Base-by-base conservation (phyloP, 2,888 invertebrate species). In the Stramonita haemastoma region DNA sequence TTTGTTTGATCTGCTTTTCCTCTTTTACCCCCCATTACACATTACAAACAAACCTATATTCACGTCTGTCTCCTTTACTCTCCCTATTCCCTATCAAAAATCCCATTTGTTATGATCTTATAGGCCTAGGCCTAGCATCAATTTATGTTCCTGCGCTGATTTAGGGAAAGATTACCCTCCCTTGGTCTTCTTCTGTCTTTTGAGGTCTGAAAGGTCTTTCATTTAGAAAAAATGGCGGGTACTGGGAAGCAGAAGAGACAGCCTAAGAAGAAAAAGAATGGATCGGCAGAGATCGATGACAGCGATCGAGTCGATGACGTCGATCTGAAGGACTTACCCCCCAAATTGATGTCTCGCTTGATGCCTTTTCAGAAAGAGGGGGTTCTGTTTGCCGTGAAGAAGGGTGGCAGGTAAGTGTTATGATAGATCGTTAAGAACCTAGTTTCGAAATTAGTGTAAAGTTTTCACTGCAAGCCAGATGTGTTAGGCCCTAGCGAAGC, bases 351-450 rank as follows among this genome's bases (percentile, higher is more conserved):
- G 11, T 86, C 92, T 11, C 91, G 88, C 73, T 89, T 95, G 57
- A 93, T 95, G 93, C 93, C 93, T 56, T 95, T 95, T 91, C 95
- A 95, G 89, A 93, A 91, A 90, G 94, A 94, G 57, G 95, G 95
- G 4, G 92, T 95, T 11, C 34, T 91, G 57, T 95, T 93, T 93
- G 95, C 95, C n/a, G 91, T 95, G 15, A 46, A 89, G 34, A 95
- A 94, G 89, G 92, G 94, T 92, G 95, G 95, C 91, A 94, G 94
- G 95, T 95, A 91, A 87, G 34, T 57, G 70, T 83, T 79, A 34
- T 60, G 46, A 19, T 34, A 13, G 56, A 29, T 1, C 22, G 13
- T 88, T n/a, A 56, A 22, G 46, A 70, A n/a, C n/a, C 70, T 26
- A 70, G 26, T 70, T n/a, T 22, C 26, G 26, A 22, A 22, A 70